A percentile compares a stretch with the other conserved stretches of the same genome.
phyloP scores from a whole-genome alignment of 2,888 invertebrate genomes.

The Tipula lateralis region DNA sequence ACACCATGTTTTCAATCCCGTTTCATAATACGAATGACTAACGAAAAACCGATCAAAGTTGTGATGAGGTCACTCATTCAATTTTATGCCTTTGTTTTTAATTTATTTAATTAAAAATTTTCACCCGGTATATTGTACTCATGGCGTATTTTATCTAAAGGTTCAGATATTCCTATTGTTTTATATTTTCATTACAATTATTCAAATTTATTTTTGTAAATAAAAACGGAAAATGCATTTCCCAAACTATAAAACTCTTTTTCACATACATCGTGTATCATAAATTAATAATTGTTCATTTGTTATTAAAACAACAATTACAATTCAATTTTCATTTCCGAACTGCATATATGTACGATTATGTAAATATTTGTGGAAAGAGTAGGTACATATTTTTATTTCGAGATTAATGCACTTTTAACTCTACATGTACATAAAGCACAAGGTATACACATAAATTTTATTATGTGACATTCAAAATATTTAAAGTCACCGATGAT shows the following conservation, averaged over 20 bases:
- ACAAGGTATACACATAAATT: background rate
- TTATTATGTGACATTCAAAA: background rate
- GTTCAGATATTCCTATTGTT: background rate
- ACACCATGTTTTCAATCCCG: background rate
- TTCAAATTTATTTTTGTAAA: background rate
- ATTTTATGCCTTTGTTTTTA: background rate
- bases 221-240: background rate
- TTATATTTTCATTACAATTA: background rate
- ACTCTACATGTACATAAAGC: background rate
- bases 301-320: conserved; percentile 3
- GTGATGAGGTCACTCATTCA: background rate
- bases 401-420: background rate
- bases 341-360: background rate
- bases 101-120: background rate
- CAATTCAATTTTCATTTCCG: background rate
- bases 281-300: background rate
- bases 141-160: background rate
- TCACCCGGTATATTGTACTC: background rate
- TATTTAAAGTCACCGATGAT: background rate
- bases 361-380: background rate
- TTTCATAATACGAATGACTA: background rate
- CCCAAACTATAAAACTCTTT: background rate
- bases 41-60: background rate
- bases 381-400: background rate
- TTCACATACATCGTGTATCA: background rate